These are phyloP conservation scores for zebrafish (Danio rerio) DNA, from an alignment of 2,113 vertebrate species.

Conservation along the genomic window GRCz12tu NC_133184.1:56756501-56757000, in stretches of 20 bases:
- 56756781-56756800: constrained; percentile 19
- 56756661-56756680: constrained; percentile 95
- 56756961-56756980: no score
- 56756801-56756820: not conserved
- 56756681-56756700: constrained; percentile 64
- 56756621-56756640: constrained; percentile 86
- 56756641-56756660: constrained; percentile 85
- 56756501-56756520: no score
- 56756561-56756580: constrained; percentile 89
- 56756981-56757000: no score
- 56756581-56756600: constrained; percentile 72
- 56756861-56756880: constrained; percentile 17
- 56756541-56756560: constrained; percentile 14
- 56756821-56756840: not conserved
- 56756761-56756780: constrained; percentile 32
- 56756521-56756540: no score
- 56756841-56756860: not conserved
- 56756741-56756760: not conserved
- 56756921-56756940: no score
- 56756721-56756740: not conserved
- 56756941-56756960: no score
- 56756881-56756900: constrained; percentile 20
- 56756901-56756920: not conserved
- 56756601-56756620: not conserved
- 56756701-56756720: constrained; percentile 74